Percentiles rank a stretch among this genome's conserved stretches.
These are phyloP conservation scores for Ichneumoninae sp. DNA, from an alignment of 2,888 invertebrate species.

Conservation along the genomic window DNA sequence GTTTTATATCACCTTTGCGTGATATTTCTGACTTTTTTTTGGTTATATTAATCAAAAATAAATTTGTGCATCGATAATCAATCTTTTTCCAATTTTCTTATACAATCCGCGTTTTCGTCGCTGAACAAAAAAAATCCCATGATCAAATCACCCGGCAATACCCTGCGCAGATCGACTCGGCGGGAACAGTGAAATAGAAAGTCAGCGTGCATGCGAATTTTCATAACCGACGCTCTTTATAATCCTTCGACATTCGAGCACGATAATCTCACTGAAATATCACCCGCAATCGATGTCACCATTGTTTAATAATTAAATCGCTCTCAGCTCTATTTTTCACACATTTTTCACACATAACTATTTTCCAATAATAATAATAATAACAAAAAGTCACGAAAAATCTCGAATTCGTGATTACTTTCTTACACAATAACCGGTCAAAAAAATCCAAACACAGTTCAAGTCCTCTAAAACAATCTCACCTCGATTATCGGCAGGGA, in stretches of 20 bases:
- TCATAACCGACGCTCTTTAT: constrained; percentile 16
- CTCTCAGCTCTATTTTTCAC: not conserved
- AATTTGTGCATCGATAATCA: not conserved
- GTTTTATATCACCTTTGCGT: too few species aligned
- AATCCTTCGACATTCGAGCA: not conserved
- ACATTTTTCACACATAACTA: not conserved
- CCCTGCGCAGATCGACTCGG: constrained; percentile 47
- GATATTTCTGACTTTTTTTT: too few species aligned
- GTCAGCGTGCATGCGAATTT: constrained; percentile 16
- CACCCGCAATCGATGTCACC: not conserved
- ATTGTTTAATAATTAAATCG: not conserved
- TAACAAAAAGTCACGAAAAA: not conserved
- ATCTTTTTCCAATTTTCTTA: not conserved
- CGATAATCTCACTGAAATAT: not conserved
- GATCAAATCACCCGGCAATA: constrained; percentile 23
- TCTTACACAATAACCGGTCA: not conserved
- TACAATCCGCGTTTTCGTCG: not conserved
- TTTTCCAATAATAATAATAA: not conserved
- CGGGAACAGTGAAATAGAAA: constrained; percentile 54
- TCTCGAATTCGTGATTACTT: not conserved
- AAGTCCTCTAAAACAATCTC: constrained; percentile 27
- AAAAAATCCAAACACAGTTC: not conserved
- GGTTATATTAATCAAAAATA: too few species aligned
- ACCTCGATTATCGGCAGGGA: constrained; percentile 15
- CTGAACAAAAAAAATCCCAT: not conserved